Evolutionary conservation across 2,888 invertebrate genomes (phyloP).

Genomic region (Lithodes maja): DNA sequence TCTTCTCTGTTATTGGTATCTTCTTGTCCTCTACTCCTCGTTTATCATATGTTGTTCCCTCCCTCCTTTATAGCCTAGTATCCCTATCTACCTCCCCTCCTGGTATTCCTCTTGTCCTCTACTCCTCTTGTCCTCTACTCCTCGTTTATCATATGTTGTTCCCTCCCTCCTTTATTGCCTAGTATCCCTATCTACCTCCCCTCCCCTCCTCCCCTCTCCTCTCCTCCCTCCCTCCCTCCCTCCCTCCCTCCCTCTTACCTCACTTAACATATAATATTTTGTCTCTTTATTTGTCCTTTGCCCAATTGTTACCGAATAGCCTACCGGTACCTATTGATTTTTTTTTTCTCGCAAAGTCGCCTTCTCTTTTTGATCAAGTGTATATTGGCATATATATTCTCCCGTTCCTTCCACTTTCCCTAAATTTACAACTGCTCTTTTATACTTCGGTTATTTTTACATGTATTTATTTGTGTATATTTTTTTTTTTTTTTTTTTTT

Average conservation of each 20-base stretch:
- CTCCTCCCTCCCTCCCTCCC: neutral
- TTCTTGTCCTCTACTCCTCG: neutral
- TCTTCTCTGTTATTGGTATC: neutral
- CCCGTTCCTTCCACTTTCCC: too few relatives aligned
- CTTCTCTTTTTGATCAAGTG: too few relatives aligned
- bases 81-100: neutral
- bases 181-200: neutral
- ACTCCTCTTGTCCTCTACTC: neutral
- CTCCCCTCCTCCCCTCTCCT: neutral
- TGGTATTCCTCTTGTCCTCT: neutral
- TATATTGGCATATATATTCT: too few relatives aligned
- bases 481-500: too few relatives aligned
- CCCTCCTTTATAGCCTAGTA: neutral
- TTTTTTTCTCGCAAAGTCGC: too few relatives aligned
- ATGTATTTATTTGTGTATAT: too few relatives aligned
- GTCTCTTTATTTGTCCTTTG: neutral
- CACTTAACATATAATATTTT: neutral
- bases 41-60: neutral
- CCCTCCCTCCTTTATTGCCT: neutral
- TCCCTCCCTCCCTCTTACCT: neutral
- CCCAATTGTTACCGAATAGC: too few relatives aligned
- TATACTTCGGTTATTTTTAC: too few relatives aligned
- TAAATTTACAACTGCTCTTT: too few relatives aligned
- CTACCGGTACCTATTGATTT: too few relatives aligned
- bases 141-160: neutral